Conservation (phyloP, 2,113 vertebrate genomes). For the Silurus asotus region DNA sequence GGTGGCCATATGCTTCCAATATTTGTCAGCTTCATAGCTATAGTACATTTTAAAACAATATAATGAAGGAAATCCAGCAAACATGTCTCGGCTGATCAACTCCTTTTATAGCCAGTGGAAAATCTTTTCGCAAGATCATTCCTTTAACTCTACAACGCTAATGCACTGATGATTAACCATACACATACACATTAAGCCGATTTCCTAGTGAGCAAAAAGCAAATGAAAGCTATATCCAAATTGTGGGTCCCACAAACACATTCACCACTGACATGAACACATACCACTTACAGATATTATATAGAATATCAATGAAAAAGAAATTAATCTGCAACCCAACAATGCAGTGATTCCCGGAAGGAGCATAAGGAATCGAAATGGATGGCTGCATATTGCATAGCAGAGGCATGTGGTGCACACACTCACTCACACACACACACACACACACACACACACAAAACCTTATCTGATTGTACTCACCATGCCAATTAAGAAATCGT, state of each 20-base stretch:
- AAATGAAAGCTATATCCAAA: neutral
- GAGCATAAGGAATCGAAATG: slow-evolving; percentile 47
- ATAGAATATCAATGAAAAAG: slow-evolving; percentile 34
- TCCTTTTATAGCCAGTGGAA: slow-evolving; percentile 3
- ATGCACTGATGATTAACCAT: slow-evolving; percentile 10
- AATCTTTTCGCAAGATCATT: neutral
- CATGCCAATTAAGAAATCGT: slow-evolving; percentile 70
- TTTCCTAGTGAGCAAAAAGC: slow-evolving; percentile 19
- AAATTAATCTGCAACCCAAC: slow-evolving; percentile 26
- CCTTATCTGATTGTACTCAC: slow-evolving; percentile 72
- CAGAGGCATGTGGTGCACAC: slow-evolving; percentile 59
- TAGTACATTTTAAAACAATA: neutral
- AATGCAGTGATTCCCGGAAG: slow-evolving; percentile 36
- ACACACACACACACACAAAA: slow-evolving; percentile 24
- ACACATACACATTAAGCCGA: slow-evolving; percentile 15
- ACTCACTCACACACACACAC: slow-evolving; percentile 21
- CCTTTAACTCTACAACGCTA: slow-evolving; percentile 1
- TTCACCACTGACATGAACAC: slow-evolving; percentile 5
- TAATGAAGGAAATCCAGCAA: neutral
- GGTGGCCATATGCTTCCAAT: neutral
- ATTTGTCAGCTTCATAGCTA: neutral
- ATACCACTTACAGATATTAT: slow-evolving; percentile 27
- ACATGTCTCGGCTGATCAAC: neutral
- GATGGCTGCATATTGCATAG: slow-evolving; percentile 55
- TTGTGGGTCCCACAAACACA: neutral